These are phyloP conservation scores for Drosophila pandora DNA, from an alignment of 1,140 invertebrate genomes.

Conservation along the genomic window DNA sequence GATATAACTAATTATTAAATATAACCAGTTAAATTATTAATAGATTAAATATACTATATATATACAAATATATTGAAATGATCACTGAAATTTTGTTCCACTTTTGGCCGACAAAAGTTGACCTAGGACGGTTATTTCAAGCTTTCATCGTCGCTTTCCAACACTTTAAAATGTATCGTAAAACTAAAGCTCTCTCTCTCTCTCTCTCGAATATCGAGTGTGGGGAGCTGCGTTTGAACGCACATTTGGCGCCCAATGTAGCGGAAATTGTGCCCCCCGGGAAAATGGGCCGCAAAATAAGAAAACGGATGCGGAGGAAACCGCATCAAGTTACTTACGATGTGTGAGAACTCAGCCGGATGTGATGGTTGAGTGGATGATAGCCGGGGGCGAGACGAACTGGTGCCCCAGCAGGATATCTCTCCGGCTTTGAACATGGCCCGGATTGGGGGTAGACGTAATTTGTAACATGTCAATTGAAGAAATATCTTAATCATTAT, in stretches of 20 bases:
- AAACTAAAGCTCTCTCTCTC: too few species aligned
- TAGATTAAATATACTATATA: too few species aligned
- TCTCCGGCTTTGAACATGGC: constrained; percentile 31
- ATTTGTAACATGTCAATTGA: constrained; percentile 7
- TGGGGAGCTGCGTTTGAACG: constrained; percentile 29
- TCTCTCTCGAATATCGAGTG: background rate
- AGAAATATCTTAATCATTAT: constrained; percentile 1
- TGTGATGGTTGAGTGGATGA: constrained; percentile 11
- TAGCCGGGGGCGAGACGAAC: background rate
- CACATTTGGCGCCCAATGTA: constrained; percentile 57
- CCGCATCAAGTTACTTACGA: constrained; percentile 34
- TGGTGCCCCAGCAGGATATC: constrained; percentile 24
- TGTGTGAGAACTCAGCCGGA: constrained; percentile 44
- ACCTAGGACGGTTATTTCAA: constrained; percentile 30
- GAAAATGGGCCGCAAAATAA: constrained; percentile 28
- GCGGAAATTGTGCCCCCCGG: constrained; percentile 45
- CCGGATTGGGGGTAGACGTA: background rate
- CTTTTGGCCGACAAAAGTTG: constrained; percentile 20
- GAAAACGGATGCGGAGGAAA: constrained; percentile 29
- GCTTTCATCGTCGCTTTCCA: constrained; percentile 5
- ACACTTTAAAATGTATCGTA: too few species aligned
- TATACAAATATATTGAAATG: too few species aligned
- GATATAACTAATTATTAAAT: too few species aligned
- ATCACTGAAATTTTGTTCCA: too few species aligned
- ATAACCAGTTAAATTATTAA: too few species aligned